Conservation (phyloP, 2,888 invertebrate species). For the Girardia tigrina region DNA sequence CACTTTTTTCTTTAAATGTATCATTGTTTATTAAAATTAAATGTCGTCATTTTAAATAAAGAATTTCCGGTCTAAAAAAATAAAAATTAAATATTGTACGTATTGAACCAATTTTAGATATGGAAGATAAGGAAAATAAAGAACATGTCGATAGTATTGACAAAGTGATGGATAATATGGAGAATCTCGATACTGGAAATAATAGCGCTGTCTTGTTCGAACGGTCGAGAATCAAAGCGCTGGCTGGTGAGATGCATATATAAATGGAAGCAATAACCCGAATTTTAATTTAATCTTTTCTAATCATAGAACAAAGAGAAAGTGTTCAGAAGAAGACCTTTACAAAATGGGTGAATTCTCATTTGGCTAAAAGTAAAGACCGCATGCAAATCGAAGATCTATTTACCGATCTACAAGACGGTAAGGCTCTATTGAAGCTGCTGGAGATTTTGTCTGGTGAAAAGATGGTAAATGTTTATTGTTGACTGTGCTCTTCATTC, state of each 20-base stretch:
- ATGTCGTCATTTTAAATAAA: neutral
- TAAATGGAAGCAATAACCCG: neutral
- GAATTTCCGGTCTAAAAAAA: neutral
- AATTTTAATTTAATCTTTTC: neutral
- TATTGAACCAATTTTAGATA: neutral
- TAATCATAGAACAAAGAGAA: conserved; percentile 80
- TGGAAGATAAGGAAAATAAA: neutral
- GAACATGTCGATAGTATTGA: too few species aligned
- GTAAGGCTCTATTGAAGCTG: conserved; percentile 90
- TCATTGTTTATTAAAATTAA: neutral
- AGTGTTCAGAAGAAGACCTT: conserved; percentile 99
- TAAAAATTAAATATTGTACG: neutral
- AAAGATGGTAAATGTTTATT: conserved; percentile 56
- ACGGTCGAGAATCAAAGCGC: conserved; percentile 91
- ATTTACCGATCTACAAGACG: conserved; percentile 91
- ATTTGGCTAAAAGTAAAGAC: conserved; percentile 68
- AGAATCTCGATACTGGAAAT: conserved; percentile 70
- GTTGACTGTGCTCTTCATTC: too few species aligned
- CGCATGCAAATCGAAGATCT: conserved; percentile 88
- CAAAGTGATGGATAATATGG: neutral
- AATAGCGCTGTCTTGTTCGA: conserved; percentile 96
- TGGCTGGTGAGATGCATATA: conserved; percentile 55
- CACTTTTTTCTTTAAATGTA: neutral
- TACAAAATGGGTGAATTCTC: conserved; percentile 99
- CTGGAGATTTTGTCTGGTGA: conserved; percentile 95